Conservation (phyloP, 2,797 vertebrate genomes). For the Micropoecilia bifurca region DNA sequence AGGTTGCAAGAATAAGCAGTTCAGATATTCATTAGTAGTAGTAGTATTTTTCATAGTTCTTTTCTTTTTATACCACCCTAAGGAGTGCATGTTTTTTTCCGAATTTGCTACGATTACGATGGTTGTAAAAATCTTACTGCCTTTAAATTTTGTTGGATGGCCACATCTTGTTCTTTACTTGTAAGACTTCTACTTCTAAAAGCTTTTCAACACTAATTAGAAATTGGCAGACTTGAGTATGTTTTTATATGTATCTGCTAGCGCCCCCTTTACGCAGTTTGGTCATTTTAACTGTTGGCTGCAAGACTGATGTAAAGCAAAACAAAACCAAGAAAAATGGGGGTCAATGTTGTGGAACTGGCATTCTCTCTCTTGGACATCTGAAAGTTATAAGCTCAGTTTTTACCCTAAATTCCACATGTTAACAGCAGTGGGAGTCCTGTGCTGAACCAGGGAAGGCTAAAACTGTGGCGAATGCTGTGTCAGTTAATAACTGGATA, state of each 20-base stretch:
- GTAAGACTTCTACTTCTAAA: constrained; percentile 1
- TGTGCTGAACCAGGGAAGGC: constrained; percentile 54
- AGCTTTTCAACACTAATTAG: background rate
- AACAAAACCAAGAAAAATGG: constrained; percentile 52
- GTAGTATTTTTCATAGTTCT: background rate
- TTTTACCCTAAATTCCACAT: constrained; percentile 61
- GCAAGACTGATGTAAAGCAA: constrained; percentile 52
- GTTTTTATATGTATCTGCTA: background rate
- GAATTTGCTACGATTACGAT: background rate
- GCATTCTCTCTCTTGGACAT: constrained; percentile 37
- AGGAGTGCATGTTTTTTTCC: background rate
- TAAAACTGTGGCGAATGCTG: constrained; percentile 46
- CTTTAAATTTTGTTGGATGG: background rate
- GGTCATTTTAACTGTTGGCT: constrained; percentile 43
- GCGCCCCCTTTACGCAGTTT: constrained; percentile 22
- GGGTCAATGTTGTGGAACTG: constrained; percentile 50
- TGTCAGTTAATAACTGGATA: constrained; percentile 68
- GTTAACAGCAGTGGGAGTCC: constrained; percentile 59
- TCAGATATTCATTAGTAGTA: background rate
- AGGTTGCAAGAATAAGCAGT: too few species aligned
- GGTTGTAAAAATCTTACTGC: background rate
- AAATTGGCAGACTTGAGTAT: background rate
- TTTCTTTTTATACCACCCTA: background rate
- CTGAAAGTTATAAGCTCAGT: constrained; percentile 52
- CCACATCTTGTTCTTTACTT: constrained; percentile 1